Evolutionary conservation across 2,797 vertebrate genomes (phyloP).

Genomic region (Aldrovandia affinis): DNA sequence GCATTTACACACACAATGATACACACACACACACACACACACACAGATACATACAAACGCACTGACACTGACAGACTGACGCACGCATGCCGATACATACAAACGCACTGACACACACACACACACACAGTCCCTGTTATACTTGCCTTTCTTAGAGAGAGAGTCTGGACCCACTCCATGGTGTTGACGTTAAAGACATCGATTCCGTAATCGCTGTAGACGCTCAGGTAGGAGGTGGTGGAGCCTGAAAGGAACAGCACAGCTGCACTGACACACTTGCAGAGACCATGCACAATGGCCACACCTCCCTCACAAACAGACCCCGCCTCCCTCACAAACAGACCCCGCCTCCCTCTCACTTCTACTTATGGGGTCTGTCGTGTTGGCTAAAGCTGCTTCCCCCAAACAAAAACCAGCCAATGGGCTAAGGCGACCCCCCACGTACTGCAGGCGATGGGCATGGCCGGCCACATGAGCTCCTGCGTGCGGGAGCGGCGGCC

Average conservation of each 20-base stretch:
- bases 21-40: too few relatives aligned
- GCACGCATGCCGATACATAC: neutral
- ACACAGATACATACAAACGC: neutral
- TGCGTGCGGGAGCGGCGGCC: conserved; percentile 87
- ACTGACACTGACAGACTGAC: neutral
- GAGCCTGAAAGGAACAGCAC: conserved; percentile 73
- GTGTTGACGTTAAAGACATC: conserved; percentile 91
- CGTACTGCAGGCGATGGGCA: conserved; percentile 93
- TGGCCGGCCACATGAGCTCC: conserved; percentile 97
- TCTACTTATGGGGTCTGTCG: neutral
- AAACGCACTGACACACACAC: neutral
- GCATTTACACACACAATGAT: conserved; percentile 33
- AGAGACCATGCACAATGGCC: neutral
- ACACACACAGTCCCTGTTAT: neutral
- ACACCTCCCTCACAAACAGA: neutral
- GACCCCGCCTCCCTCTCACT: neutral
- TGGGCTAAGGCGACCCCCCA: too few relatives aligned
- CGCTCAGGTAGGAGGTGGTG: conserved; percentile 83
- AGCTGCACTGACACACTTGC: neutral
- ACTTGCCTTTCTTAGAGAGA: conserved; percentile 87
- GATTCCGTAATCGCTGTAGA: conserved; percentile 93
- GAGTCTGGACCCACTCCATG: conserved; percentile 94
- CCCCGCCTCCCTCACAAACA: neutral
- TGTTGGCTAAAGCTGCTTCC: too few relatives aligned
- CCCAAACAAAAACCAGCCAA: neutral